Percentiles rank a stretch among this genome's conserved stretches.
Conservation (phyloP, 2,797 vertebrate species). For the Otolemur crassicaudatus region DNA sequence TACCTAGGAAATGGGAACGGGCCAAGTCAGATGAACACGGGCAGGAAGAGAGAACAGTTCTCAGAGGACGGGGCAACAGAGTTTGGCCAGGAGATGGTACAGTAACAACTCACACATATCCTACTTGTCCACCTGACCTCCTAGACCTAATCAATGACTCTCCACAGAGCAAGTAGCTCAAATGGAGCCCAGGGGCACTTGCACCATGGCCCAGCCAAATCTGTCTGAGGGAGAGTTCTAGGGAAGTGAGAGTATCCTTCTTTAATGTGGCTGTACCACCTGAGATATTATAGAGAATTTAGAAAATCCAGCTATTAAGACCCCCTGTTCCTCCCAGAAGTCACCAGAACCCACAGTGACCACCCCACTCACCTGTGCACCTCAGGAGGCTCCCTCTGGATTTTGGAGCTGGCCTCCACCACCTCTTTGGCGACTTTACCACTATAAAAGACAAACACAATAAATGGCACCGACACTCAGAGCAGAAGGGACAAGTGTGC, state of each 20-base stretch:
- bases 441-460: constrained; percentile 85
- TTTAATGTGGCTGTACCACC: not conserved
- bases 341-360: fast-evolving
- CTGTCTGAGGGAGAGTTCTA: not conserved
- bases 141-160: not conserved
- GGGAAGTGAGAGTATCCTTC: not conserved
- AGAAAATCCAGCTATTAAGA: not conserved
- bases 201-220: fast-evolving
- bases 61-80: not conserved
- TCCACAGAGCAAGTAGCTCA: not conserved
- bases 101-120: not conserved
- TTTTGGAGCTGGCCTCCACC: constrained; percentile 98
- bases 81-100: not conserved
- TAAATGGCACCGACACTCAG: not conserved
- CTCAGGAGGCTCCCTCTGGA: constrained; percentile 96
- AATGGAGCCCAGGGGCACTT: not conserved
- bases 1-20: not conserved
- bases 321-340: not conserved
- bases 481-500: not conserved
- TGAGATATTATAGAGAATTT: not conserved
- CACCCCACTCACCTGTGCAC: constrained; percentile 91
- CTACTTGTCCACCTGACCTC: not conserved
- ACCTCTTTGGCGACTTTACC: constrained; percentile 98
- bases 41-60: not conserved
- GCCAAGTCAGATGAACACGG: not conserved